Conservation (phyloP, 2,797 vertebrate species). For the Triplophysa yarkandensis region DNA sequence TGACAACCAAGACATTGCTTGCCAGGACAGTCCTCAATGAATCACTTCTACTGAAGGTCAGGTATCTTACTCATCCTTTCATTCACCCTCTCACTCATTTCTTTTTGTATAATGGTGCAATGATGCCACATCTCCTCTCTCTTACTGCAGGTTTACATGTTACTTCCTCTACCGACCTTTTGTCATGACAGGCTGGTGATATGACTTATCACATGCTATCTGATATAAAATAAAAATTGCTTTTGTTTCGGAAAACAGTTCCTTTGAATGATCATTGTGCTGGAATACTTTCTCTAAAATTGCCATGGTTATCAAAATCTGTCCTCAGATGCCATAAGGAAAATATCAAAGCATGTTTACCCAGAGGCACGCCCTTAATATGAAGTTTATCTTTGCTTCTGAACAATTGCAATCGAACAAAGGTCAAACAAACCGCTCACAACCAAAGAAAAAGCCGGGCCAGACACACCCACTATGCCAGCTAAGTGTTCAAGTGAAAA, state of each 20-base stretch:
- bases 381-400: conserved; percentile 19
- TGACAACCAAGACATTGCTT: conserved; percentile 35
- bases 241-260: conserved; percentile 12
- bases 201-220: conserved; percentile 29
- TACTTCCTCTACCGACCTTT: conserved; percentile 1
- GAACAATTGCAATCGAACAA: conserved; percentile 23
- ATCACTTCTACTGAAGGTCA: conserved; percentile 32
- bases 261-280: background rate
- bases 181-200: conserved; percentile 3
- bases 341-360: conserved; percentile 3
- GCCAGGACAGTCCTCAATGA: conserved; percentile 29
- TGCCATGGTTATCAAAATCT: background rate
- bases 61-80: conserved; percentile 27
- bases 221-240: conserved; percentile 6
- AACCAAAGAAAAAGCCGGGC: background rate
- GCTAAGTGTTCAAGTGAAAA: background rate
- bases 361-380: conserved; percentile 4
- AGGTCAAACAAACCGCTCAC: background rate
- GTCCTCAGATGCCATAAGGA: background rate
- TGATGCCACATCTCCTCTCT: background rate
- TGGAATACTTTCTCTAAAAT: conserved; percentile 3
- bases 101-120: background rate
- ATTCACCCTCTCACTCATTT: conserved; percentile 29
- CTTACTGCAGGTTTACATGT: background rate
- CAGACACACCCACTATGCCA: background rate